These are phyloP conservation scores for Zonitis immaculata DNA, from an alignment of 2,888 invertebrate species.

Conservation along the genomic window DNA sequence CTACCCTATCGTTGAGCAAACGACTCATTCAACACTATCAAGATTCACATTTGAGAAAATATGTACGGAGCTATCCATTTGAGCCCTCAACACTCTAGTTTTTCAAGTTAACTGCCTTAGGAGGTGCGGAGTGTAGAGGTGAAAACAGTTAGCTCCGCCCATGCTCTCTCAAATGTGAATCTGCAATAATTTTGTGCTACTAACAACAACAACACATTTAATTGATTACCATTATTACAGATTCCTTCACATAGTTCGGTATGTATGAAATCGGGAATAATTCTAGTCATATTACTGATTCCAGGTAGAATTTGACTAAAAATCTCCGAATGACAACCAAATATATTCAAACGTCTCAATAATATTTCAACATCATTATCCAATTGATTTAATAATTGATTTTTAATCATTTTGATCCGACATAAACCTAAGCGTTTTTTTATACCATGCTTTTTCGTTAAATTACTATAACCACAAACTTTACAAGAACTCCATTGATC, in stretches of 20 bases:
- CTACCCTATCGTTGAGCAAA: too few relatives aligned
- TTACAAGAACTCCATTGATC: constrained; percentile 54
- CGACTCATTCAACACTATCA: too few relatives aligned
- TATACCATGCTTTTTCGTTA: constrained; percentile 43
- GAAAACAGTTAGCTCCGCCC: too few relatives aligned
- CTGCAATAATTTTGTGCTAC: too few relatives aligned
- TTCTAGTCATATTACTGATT: constrained; percentile 48
- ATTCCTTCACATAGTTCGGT: constrained; percentile 44
- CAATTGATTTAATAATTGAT: constrained; percentile 5
- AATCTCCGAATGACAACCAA: constrained; percentile 50
- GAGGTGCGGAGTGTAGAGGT: too few relatives aligned
- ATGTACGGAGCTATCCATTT: too few relatives aligned
- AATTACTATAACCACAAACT: constrained; percentile 45
- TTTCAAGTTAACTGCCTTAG: too few relatives aligned
- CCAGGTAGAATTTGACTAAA: constrained; percentile 48
- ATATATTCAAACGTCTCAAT: constrained; percentile 35
- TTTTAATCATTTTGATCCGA: constrained; percentile 45
- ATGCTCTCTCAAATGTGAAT: too few relatives aligned
- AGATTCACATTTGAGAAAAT: too few relatives aligned
- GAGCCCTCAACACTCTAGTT: too few relatives aligned
- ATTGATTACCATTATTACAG: constrained; percentile 45
- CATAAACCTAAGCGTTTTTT: constrained; percentile 51
- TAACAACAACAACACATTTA: too few relatives aligned
- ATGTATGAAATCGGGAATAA: constrained; percentile 52
- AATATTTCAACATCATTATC: constrained; percentile 21